Base-by-base conservation (phyloP, 2,888 invertebrate species). In the Oscheius sp. region DNA sequence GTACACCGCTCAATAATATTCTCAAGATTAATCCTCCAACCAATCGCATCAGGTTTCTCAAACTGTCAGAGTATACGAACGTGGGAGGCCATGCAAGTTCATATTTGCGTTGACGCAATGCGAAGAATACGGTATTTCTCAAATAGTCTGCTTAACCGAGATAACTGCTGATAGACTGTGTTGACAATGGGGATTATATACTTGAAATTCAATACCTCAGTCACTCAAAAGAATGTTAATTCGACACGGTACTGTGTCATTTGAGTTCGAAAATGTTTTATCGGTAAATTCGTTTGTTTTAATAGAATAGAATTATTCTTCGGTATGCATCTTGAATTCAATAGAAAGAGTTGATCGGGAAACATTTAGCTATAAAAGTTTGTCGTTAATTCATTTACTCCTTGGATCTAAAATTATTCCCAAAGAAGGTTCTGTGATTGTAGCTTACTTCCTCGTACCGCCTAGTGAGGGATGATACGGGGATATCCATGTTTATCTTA, bases 101-200 rank as follows among this genome's bases (percentile, higher is more conserved):
- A 62, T 62, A 49, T 62, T 62, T 47, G 49, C 62, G 9, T 36
- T 62, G 62, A 62, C 62, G 62, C 62, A 62, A 62, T 49, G 59
- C 12, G 26, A 17, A 28, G 59, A 59, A 59, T 59, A 59, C 59
- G 24, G 59, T 59, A 59, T 41, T 59, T 59, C 38, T 24, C 38
- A 59, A 59, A 38, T 26, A 41, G 26, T 24, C 44, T 26, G 26
- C 28, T 26, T 59, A 32, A 33, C 54, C 57, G 17, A 30, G 28
- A 59, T 44, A 59, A 44, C 59, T 44, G 44, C 59, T 59, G 59
- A 59, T 59, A 59, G 59, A 41, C 41, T 32, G 28, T 59, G 41
- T 59, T 59, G 41, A 59, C 59, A 44, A 17, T 59, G 30, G 24
- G 59, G 59, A 59, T 59, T 59, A 59, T 59, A 24, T 59, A 44